phyloP scores from a whole-genome alignment of 2,888 invertebrate genomes.

The Dolichopus griseipennis region DNA sequence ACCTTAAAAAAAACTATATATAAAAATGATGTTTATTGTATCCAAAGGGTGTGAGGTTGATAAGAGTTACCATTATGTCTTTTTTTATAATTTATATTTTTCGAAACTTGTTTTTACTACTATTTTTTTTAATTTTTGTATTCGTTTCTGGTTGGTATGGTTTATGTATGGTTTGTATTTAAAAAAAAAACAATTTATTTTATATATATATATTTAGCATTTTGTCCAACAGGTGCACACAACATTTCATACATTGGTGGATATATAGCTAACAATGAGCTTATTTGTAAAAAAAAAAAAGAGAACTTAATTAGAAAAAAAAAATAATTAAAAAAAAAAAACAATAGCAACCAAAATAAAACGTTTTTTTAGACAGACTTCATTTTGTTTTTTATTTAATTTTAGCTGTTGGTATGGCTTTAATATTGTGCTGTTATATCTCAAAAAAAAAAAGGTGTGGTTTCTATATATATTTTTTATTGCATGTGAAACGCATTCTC shows the following conservation, averaged over 20 bases:
- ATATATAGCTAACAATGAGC: conserved; percentile 6
- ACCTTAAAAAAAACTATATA: too few species aligned
- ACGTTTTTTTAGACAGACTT: not conserved
- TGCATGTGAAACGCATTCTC: conserved; percentile 3
- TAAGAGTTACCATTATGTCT: not conserved
- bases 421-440: conserved; percentile 1
- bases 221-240: conserved; percentile 4
- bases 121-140: not conserved
- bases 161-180: not conserved
- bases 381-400: not conserved
- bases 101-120: not conserved
- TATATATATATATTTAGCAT: not conserved
- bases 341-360: too few species aligned
- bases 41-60: not conserved
- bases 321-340: too few species aligned
- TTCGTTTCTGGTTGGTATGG: not conserved
- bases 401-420: conserved; percentile 6
- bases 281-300: not conserved
- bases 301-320: too few species aligned
- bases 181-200: not conserved
- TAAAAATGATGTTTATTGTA: not conserved
- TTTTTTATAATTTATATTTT: not conserved
- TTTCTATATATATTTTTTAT: not conserved
- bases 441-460: not conserved
- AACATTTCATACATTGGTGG: not conserved